Evolutionary conservation across 2,797 vertebrate species (phyloP), one percentile per base, ranked within the genome.

Genomic region (Danio aesculapii): DNA sequence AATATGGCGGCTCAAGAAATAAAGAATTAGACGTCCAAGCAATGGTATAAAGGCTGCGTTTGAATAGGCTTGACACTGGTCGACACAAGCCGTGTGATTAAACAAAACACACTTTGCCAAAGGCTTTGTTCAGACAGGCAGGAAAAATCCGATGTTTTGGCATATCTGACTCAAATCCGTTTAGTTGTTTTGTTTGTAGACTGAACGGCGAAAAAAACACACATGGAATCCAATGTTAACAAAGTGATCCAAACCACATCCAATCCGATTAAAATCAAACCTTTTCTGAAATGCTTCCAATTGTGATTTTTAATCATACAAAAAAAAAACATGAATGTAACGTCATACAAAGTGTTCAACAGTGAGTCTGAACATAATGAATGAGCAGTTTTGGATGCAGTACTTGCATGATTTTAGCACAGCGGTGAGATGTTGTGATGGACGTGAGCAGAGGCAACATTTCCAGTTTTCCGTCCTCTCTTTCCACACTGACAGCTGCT

Each of bases 91-190:
- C 10, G 3, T 39, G 44, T 75, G 19, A 75, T 75, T 62, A 75
- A 61, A 75, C 72, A 75, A 75, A 75, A 39, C 55, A 50, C 44
- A 49, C 21, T 62, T 59, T 62, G 72, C 72, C 72, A 75, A 62
- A 62, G 43, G 72, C 72, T 75, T 62, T 62, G 72, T 73, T 59
- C 19, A 75, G 72, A 75, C 57, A 61, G 44, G 72, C 55, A 75
- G 57, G 19, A 75, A 75, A 75, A 75, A 75, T 75, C 55, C 43
- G 14, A 75, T n/a, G 44, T 61, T 61, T 75, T 75, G 55, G 72
- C 72, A 75, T 75, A 75, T 75, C 43, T 49, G 14, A 62, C 72
- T 75, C 44, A 61, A 75, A 75, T 75, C 72, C 72, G 72, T 62
- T 75, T 75, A 61, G 72, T 39, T 59, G 14, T 75, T 62, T 75